phyloP scores from a whole-genome alignment of 2,888 invertebrate species.

The Scaptomyza tumidula region DNA sequence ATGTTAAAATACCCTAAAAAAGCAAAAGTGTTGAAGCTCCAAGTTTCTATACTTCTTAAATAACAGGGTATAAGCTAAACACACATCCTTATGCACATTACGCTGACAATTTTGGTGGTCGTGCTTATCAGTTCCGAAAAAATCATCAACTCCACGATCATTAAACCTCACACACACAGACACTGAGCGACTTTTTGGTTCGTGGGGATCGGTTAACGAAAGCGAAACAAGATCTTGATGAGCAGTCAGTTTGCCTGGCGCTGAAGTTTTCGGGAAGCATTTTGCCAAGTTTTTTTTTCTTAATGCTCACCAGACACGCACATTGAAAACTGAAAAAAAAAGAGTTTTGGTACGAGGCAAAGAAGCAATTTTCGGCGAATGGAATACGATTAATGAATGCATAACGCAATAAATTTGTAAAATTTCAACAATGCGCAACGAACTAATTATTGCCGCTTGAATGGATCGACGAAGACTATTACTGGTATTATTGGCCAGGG shows the following conservation, averaged over 20 bases:
- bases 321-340: conserved; percentile 2
- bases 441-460: conserved; percentile 72
- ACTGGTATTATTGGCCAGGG: conserved; percentile 36
- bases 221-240: conserved; percentile 67
- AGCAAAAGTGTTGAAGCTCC: not conserved
- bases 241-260: conserved; percentile 38
- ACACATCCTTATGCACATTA: conserved; percentile 33
- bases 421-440: conserved; percentile 74
- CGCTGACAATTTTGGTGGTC: conserved; percentile 66
- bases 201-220: conserved; percentile 43
- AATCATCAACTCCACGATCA: conserved; percentile 68
- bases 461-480: conserved; percentile 49
- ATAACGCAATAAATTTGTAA: conserved; percentile 69
- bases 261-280: conserved; percentile 51
- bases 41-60: too few relatives aligned
- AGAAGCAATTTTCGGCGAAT: conserved; percentile 42
- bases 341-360: conserved; percentile 9
- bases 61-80: conserved; percentile 19
- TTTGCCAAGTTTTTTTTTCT: conserved; percentile 40
- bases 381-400: conserved; percentile 51
- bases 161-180: conserved; percentile 47
- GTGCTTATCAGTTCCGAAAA: conserved; percentile 71
- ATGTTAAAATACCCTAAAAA: not conserved
- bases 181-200: not conserved
- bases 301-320: conserved; percentile 71